Evolutionary conservation across 2,797 vertebrate species (phyloP), one percentile per base, ranked within the genome.

Genomic region (Propithecus perrieri): DNA sequence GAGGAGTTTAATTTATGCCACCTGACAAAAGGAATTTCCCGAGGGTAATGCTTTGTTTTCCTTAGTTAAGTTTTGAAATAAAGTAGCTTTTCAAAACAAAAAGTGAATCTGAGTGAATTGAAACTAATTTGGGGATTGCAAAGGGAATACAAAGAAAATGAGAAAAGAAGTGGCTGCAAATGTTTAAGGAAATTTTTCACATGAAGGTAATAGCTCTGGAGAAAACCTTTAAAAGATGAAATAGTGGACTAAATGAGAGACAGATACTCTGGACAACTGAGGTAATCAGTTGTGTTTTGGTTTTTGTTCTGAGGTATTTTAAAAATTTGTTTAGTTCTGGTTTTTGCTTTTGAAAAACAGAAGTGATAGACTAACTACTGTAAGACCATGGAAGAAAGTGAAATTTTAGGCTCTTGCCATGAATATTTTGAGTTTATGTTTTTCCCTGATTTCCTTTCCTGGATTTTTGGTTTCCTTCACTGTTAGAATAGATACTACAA

Each of bases 1-100:
- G 35, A 59, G 63, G 50, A 72, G 11, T 26, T 95, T 91, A 79
- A 92, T 74, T 94, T 94, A 38, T 87, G 55, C 38, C 35, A 8
- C 33, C 63, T 50, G 43, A 89, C 43, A 71, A 55, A 87, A 41
- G 61, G 43, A 83, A 72, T 28, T 91, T 48, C 28, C 53, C 22
- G 24, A 55, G 28, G 55, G 67, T 26, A 87, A 57, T 46, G 26
- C 26, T 95, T 26, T 28, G 92, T 57, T 35, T 38, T 28, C 65
- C n/a, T 35, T 59, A 69, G 22, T 78, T 61, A 72, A 72, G 46
- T 48, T 92, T 95, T 80, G 57, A 88, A 78, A 46, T 50, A 92
- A 59, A 85, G 35, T 78, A 63, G 10, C 2, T 92, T 97, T 92
- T 72, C 28, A 88, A 85, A 95, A 65, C 78, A 67, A 81, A 89